Percentiles rank a stretch among this genome's conserved stretches.
Conservation (phyloP, 2,888 invertebrate species). For the Monopis laevigella region DNA sequence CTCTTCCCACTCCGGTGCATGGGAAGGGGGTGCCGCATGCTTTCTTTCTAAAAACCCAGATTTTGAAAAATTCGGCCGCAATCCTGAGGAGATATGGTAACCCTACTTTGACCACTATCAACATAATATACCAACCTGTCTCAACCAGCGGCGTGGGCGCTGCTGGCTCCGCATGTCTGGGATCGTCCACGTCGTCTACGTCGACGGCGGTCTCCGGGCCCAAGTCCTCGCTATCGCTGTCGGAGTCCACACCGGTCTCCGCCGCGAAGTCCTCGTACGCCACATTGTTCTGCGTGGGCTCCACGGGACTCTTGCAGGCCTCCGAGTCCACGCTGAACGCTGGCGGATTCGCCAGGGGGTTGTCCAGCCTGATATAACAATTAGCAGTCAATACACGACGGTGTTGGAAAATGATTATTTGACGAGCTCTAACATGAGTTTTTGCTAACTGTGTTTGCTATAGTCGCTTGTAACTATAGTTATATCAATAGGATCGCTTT, state of each 20-base stretch:
- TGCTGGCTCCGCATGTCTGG: slow-evolving; percentile 52
- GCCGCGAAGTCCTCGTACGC: slow-evolving; percentile 27
- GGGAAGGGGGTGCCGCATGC: no score
- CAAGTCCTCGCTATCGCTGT: slow-evolving; percentile 73
- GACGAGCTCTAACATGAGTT: no score
- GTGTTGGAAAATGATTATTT: no score
- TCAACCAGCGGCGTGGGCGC: slow-evolving; percentile 69
- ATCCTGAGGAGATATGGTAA: no score
- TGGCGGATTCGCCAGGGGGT: slow-evolving; percentile 56
- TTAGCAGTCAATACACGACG: no score
- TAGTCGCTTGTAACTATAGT: no score
- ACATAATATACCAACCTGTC: slow-evolving; percentile 37
- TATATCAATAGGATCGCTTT: no score
- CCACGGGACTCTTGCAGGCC: slow-evolving; percentile 28
- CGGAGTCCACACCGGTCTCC: slow-evolving; percentile 52
- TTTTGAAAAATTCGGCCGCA: no score
- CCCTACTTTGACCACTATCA: no score
- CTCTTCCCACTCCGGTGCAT: no score
- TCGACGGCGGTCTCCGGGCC: slow-evolving; percentile 83
- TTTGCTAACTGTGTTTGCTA: no score
- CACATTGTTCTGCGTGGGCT: slow-evolving; percentile 31
- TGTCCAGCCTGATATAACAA: slow-evolving; percentile 56
- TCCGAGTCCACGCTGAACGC: slow-evolving; percentile 50
- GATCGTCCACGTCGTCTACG: slow-evolving; percentile 67
- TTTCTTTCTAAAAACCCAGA: no score